Conservation (phyloP, 2,888 invertebrate genomes). For the Folsomia candida region DNA sequence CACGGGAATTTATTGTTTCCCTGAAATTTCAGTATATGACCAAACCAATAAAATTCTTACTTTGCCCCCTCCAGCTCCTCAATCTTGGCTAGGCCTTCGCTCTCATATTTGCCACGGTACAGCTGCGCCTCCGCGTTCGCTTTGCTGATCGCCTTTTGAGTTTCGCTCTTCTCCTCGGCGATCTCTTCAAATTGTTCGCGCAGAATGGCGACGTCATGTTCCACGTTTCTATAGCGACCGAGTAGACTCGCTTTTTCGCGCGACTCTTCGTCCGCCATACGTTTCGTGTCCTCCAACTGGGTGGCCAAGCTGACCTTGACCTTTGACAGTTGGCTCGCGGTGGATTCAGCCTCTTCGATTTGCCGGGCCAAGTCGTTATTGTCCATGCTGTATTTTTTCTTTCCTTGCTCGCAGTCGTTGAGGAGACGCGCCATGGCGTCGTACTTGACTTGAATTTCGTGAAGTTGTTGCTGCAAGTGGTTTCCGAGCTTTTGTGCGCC, state of each 20-base stretch:
- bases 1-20: too few relatives aligned
- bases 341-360: slow-evolving; percentile 97
- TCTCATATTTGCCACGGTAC: slow-evolving; percentile 98
- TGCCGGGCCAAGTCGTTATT: slow-evolving; percentile 95
- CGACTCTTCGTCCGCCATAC: slow-evolving; percentile 93
- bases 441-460: slow-evolving; percentile 91
- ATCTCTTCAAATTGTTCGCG: slow-evolving; percentile 99
- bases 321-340: slow-evolving; percentile 93
- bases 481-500: slow-evolving; percentile 84
- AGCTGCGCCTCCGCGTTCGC: slow-evolving; percentile 95
- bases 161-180: slow-evolving; percentile 96
- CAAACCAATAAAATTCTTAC: slow-evolving; percentile 51
- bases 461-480: slow-evolving; percentile 91
- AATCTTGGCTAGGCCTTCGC: slow-evolving; percentile 90
- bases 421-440: slow-evolving; percentile 96
- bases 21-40: background rate
- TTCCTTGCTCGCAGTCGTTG: slow-evolving; percentile 93
- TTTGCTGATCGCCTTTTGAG: slow-evolving; percentile 98
- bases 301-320: slow-evolving; percentile 64
- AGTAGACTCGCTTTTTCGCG: slow-evolving; percentile 90
- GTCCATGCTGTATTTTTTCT: slow-evolving; percentile 96
- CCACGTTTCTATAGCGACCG: slow-evolving; percentile 97
- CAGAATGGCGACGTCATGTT: slow-evolving; percentile 97
- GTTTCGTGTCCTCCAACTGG: slow-evolving; percentile 96
- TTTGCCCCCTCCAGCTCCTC: slow-evolving; percentile 92